Conservation (phyloP, 2,797 vertebrate genomes). For the Phalloptychus januarius region DNA sequence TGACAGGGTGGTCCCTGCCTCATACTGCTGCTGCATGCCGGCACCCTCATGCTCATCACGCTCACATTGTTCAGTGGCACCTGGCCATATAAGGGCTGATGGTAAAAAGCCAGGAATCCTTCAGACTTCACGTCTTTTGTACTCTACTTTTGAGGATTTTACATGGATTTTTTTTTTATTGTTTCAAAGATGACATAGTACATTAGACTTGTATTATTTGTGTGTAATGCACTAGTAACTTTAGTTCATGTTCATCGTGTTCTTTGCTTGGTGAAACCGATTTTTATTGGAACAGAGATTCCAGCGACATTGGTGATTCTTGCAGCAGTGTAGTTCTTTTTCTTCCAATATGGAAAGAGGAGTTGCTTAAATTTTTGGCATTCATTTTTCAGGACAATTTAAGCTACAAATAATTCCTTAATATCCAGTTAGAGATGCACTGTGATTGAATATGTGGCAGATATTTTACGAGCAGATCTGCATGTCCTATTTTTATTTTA, state of each 20-base stretch:
- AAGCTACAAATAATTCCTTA: neutral
- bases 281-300: slow-evolving; percentile 15
- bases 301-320: slow-evolving; percentile 29
- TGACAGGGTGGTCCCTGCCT: slow-evolving; percentile 73
- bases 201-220: slow-evolving; percentile 18
- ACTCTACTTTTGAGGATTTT: slow-evolving; percentile 15
- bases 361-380: neutral
- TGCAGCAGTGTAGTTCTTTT: slow-evolving; percentile 2
- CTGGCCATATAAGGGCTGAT: slow-evolving; percentile 62
- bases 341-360: neutral
- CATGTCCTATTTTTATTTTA: neutral
- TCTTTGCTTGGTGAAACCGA: slow-evolving; percentile 29
- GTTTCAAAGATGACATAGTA: slow-evolving; percentile 19
- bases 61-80: slow-evolving; percentile 73
- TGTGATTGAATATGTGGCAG: neutral
- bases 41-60: slow-evolving; percentile 79
- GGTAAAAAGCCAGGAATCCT: slow-evolving; percentile 50
- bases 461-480: neutral
- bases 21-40: slow-evolving; percentile 63
- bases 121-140: slow-evolving; percentile 29
- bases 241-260: slow-evolving; percentile 18
- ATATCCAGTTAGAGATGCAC: neutral
- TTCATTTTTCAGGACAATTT: neutral
- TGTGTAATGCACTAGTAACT: neutral
- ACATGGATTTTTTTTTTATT: slow-evolving; percentile 19